A percentile compares a stretch with the other conserved stretches of the same genome.
Conservation (phyloP, 2,113 vertebrate genomes). For the Hypocryptadius cinnamomeus region DNA sequence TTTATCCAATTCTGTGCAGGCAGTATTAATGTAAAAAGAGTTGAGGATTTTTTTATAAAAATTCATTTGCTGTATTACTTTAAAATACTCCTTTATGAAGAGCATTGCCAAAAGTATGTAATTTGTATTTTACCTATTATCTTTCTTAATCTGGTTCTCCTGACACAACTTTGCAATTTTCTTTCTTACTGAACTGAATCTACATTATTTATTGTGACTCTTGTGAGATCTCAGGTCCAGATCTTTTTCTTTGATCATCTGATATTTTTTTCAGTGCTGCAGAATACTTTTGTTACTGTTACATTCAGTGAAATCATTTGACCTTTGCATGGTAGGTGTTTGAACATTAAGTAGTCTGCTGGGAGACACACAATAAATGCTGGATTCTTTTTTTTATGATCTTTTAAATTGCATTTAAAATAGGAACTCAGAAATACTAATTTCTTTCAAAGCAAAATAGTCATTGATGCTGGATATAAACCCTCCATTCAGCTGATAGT, state of each 20-base stretch:
- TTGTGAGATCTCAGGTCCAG: background rate
- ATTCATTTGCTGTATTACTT: background rate
- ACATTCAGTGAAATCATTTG: conserved; percentile 42
- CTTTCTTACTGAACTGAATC: conserved; percentile 40
- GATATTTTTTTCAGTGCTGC: background rate
- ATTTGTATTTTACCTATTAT: conserved; percentile 23
- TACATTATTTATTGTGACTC: conserved; percentile 30
- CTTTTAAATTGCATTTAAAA: conserved; percentile 47
- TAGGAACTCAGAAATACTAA: background rate
- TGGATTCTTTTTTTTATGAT: conserved; percentile 26
- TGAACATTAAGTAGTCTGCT: conserved; percentile 52
- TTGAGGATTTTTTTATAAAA: background rate
- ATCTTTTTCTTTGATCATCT: conserved; percentile 1
- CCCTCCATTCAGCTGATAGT: background rate
- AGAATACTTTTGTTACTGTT: conserved; percentile 20
- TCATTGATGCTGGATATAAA: background rate
- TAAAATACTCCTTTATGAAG: background rate
- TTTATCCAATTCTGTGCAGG: background rate
- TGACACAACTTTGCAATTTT: conserved; percentile 16
- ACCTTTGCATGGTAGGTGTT: conserved; percentile 41
- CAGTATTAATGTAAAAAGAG: background rate
- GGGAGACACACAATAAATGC: conserved; percentile 31
- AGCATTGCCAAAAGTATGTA: background rate
- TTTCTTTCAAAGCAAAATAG: conserved; percentile 27
- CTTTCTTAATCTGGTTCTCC: conserved; percentile 1